Conservation (phyloP, 2,797 vertebrate genomes). For the Acanthis flammea region DNA sequence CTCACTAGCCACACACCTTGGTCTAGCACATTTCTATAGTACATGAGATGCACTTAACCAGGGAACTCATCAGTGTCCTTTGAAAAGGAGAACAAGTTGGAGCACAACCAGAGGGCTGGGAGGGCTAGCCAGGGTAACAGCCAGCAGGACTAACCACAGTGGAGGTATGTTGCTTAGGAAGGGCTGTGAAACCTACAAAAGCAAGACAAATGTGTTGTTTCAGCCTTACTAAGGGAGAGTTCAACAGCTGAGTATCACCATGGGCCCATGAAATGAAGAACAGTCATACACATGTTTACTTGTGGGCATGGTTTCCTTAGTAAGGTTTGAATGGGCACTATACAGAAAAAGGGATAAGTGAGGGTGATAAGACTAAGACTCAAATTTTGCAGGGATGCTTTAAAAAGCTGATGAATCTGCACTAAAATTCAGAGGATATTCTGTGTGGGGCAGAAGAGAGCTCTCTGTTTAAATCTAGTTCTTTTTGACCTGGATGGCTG, state of each 20-base stretch:
- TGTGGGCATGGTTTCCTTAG: background rate
- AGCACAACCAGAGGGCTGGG: background rate
- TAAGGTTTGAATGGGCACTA: background rate
- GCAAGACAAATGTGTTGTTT: background rate
- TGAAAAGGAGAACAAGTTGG: background rate
- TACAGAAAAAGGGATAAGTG: background rate
- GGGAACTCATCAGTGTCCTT: background rate
- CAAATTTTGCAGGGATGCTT: background rate
- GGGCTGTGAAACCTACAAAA: background rate
- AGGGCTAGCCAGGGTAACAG: background rate
- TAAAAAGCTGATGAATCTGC: background rate
- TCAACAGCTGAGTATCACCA: background rate
- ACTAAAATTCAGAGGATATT: background rate
- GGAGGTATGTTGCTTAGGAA: background rate
- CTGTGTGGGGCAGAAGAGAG: background rate
- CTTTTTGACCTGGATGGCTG: background rate
- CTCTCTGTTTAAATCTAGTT: background rate
- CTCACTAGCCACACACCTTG: fast-evolving
- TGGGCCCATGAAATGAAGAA: background rate
- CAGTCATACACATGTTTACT: fast-evolving
- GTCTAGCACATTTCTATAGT: background rate
- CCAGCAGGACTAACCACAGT: background rate
- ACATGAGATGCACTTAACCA: background rate
- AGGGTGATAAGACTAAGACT: background rate
- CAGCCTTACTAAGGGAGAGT: background rate